Conservation (phyloP, 1,140 invertebrate genomes). For the Hyposmocoma kahamanoa region DNA sequence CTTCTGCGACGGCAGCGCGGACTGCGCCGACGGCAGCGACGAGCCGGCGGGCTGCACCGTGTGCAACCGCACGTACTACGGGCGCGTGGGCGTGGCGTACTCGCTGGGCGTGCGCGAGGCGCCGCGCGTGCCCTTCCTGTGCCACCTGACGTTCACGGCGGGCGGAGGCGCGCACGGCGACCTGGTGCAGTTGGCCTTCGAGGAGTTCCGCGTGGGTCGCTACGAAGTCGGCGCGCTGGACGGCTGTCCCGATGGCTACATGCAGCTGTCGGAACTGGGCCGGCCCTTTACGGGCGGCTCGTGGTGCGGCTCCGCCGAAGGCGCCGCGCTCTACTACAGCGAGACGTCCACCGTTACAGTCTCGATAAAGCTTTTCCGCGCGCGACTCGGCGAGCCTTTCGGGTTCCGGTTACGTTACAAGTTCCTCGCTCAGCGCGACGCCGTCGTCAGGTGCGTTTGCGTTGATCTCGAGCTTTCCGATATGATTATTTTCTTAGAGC, state of each 20-base stretch:
- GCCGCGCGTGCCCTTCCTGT: conserved; percentile 86
- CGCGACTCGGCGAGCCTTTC: conserved; percentile 79
- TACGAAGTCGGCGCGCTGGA: conserved; percentile 79
- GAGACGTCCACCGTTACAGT: conserved; percentile 88
- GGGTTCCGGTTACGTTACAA: conserved; percentile 84
- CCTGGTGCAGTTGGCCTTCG: conserved; percentile 88
- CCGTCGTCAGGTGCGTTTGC: conserved; percentile 77
- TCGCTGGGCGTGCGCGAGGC: conserved; percentile 81
- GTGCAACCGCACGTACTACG: conserved; percentile 92
- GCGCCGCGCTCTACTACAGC: conserved; percentile 87
- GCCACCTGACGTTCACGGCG: conserved; percentile 91
- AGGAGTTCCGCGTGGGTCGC: conserved; percentile 86
- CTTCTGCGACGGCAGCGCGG: conserved; percentile 88
- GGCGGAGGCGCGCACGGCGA: conserved; percentile 88
- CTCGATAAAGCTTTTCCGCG: conserved; percentile 83
- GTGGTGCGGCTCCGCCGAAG: conserved; percentile 85
- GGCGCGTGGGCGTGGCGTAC: conserved; percentile 88
- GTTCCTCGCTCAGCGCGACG: conserved; percentile 65
- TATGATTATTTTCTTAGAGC: too few relatives aligned
- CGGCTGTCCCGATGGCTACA: conserved; percentile 87
- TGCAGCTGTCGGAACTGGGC: conserved; percentile 87
- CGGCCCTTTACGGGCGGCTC: conserved; percentile 87
- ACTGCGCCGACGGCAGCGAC: conserved; percentile 89
- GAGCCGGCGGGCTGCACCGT: conserved; percentile 88
- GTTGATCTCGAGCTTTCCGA: conserved; percentile 27